Evolutionary conservation across 1,140 invertebrate species (phyloP).

Genomic region (Trichoplusia ni): DNA sequence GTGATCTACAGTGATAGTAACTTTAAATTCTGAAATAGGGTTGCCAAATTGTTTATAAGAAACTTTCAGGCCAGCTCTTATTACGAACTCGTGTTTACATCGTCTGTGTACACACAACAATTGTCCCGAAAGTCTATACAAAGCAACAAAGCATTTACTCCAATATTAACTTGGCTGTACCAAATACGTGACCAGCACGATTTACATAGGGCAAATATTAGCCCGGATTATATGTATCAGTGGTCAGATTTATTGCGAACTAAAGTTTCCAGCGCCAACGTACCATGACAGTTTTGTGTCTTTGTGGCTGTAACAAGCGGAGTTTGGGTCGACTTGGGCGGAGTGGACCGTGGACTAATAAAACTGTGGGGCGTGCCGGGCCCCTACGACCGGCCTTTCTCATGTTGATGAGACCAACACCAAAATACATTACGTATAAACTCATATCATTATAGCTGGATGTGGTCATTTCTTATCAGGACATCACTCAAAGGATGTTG

Average conservation of each 20-base stretch:
- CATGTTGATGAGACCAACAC: slow-evolving; percentile 55
- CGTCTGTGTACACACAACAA: background rate
- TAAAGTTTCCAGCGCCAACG: slow-evolving; percentile 37
- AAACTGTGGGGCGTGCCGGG: slow-evolving; percentile 55
- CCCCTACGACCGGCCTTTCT: slow-evolving; percentile 46
- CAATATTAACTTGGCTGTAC: slow-evolving; percentile 21
- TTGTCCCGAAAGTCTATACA: slow-evolving; percentile 4
- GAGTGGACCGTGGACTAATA: slow-evolving; percentile 47
- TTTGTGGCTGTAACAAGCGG: slow-evolving; percentile 41
- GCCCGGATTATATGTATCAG: slow-evolving; percentile 21
- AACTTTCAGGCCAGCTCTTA: too few species aligned
- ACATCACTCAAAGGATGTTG: too few species aligned
- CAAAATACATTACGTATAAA: slow-evolving; percentile 11
- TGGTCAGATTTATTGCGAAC: slow-evolving; percentile 42
- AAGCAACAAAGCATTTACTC: slow-evolving; percentile 21
- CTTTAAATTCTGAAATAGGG: too few species aligned
- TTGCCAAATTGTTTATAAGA: too few species aligned
- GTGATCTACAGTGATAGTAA: too few species aligned
- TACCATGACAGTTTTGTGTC: slow-evolving; percentile 45
- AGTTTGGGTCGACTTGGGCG: slow-evolving; percentile 26
- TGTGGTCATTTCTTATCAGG: slow-evolving; percentile 2
- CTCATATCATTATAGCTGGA: slow-evolving; percentile 25
- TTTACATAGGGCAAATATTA: slow-evolving; percentile 27
- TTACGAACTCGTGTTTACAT: background rate
- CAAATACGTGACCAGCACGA: slow-evolving; percentile 19